Conservation (phyloP, 2,113 vertebrate genomes). For the Anoura caudifer region DNA sequence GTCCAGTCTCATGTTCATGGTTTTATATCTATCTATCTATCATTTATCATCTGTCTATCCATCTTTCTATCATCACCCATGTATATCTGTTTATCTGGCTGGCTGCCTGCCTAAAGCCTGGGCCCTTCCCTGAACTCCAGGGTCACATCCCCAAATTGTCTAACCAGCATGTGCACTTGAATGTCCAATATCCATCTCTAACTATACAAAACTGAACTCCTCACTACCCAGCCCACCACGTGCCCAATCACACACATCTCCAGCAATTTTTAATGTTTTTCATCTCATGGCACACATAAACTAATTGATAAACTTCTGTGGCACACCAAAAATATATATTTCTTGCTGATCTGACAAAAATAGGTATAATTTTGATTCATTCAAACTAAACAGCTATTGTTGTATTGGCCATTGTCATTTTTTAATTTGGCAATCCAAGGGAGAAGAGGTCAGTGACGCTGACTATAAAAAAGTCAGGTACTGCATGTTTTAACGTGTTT, state of each 20-base stretch:
- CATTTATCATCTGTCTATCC: neutral
- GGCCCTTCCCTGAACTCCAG: neutral
- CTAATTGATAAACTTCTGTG: neutral
- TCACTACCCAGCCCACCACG: neutral
- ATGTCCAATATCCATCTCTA: neutral
- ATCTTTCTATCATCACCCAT: neutral
- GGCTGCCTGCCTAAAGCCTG: neutral
- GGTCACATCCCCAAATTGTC: neutral
- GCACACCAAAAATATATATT: neutral
- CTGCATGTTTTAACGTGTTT: neutral
- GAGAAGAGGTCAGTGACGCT: neutral
- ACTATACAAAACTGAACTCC: neutral
- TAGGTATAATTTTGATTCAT: neutral
- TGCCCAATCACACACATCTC: neutral
- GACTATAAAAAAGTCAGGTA: neutral
- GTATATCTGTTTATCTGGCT: neutral
- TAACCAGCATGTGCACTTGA: neutral
- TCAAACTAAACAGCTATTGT: neutral
- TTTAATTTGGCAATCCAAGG: neutral
- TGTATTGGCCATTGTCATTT: neutral
- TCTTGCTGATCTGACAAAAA: neutral
- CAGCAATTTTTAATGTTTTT: neutral
- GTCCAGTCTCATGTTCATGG: neutral
- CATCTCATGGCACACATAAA: neutral
- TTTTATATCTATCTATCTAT: neutral